Conservation (phyloP, 2,113 vertebrate genomes). For the Myrmecophaga tridactyla region DNA sequence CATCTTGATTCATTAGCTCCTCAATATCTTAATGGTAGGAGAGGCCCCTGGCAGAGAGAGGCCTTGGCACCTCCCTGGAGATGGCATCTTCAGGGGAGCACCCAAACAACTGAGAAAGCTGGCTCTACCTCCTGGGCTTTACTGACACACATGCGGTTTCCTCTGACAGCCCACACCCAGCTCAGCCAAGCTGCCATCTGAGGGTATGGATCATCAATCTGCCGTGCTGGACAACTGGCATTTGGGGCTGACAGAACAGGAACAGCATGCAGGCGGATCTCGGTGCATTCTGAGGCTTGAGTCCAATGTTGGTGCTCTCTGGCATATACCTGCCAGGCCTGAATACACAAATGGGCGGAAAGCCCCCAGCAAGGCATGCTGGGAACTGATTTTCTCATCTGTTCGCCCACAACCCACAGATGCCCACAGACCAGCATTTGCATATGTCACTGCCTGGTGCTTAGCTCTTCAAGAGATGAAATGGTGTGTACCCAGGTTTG, state of each 20-base stretch:
- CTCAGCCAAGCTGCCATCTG: slow-evolving; percentile 38
- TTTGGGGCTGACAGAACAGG: neutral
- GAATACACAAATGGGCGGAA: neutral
- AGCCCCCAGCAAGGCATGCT: neutral
- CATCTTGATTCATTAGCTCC: slow-evolving; percentile 39
- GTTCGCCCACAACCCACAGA: neutral
- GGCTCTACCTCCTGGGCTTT: slow-evolving; percentile 25
- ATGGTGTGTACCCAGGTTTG: neutral
- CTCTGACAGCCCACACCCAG: neutral
- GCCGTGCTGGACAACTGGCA: neutral
- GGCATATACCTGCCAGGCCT: neutral
- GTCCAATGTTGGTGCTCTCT: neutral
- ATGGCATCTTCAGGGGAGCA: neutral
- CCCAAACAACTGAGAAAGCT: slow-evolving; percentile 51
- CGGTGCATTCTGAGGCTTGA: neutral
- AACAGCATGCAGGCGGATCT: neutral
- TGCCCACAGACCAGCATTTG: neutral
- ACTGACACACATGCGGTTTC: neutral
- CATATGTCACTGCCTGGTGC: neutral
- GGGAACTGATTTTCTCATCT: neutral
- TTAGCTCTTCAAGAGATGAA: neutral
- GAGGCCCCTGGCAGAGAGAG: neutral
- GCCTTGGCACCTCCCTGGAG: neutral
- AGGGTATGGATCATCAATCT: neutral
- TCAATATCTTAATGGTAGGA: neutral